Base-by-base conservation (phyloP, 2,888 invertebrate genomes). In the Thyatira batis region DNA sequence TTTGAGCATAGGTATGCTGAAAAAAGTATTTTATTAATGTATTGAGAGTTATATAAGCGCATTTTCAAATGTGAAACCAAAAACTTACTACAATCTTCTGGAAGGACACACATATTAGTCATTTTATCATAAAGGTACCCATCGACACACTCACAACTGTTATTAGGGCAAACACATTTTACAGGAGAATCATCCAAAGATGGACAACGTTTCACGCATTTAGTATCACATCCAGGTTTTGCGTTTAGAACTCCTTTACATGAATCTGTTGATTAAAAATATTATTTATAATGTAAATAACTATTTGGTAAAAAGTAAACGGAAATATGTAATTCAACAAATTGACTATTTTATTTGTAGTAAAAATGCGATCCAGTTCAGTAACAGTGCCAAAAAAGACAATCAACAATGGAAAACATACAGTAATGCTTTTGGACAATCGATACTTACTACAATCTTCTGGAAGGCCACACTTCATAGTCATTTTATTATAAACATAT, bases 361-460 rank as follows among this genome's bases (percentile, higher is more conserved):
- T n/a, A n/a, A n/a, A n/a, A n/a, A n/a, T n/a, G n/a, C n/a, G n/a
- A n/a, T n/a, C n/a, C n/a, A n/a, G n/a, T n/a, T n/a, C n/a, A n/a
- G n/a, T n/a, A n/a, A n/a, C n/a, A n/a, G n/a, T n/a, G n/a, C n/a
- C n/a, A n/a, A n/a, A n/a, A n/a, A n/a, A n/a, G n/a, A n/a, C n/a
- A n/a, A n/a, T n/a, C n/a, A n/a, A n/a, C n/a, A n/a, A n/a, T n/a
- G n/a, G n/a, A n/a, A n/a, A n/a, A n/a, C n/a, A n/a, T n/a, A n/a
- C n/a, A n/a, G n/a, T n/a, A n/a, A n/a, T n/a, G n/a, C n/a, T n/a
- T n/a, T n/a, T n/a, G n/a, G n/a, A n/a, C n/a, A n/a, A n/a, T n/a
- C n/a, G n/a, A n/a, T n/a, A 69, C 63, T 61, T 51, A 69, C 69
- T 58, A 43, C 69, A 69, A 17, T 69, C 55, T 39, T 61, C 10